A percentile compares a stretch with the other conserved stretches of the same genome.
phyloP scores from a whole-genome alignment of 2,797 vertebrate genomes.

The Peromyscus nudipes region DNA sequence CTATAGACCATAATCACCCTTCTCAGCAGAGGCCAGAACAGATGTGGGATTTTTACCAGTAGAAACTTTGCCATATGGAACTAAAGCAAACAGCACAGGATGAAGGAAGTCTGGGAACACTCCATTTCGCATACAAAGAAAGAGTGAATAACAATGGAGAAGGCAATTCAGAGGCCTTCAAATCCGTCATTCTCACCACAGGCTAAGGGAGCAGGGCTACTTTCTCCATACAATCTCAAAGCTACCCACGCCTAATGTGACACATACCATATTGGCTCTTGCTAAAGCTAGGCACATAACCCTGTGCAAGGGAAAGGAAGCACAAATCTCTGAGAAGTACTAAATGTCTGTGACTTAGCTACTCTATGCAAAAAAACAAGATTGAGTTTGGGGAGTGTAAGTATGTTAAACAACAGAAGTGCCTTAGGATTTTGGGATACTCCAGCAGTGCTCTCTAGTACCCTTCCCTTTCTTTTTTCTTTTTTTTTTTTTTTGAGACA shows the following conservation, averaged over 20 bases:
- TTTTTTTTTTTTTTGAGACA: too few relatives aligned
- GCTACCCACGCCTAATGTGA: neutral
- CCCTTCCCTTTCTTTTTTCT: neutral
- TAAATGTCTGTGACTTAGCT: neutral
- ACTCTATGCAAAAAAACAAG: neutral
- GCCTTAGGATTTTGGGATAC: too few relatives aligned
- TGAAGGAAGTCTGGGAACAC: neutral
- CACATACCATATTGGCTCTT: neutral
- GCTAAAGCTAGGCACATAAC: neutral
- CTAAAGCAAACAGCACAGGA: neutral
- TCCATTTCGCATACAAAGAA: neutral
- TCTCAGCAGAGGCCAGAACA: neutral
- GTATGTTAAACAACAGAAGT: neutral
- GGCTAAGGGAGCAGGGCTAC: neutral
- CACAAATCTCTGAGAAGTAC: neutral
- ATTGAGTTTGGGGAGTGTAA: neutral
- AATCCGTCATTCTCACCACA: neutral
- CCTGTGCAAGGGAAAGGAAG: neutral
- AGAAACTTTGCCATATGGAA: neutral
- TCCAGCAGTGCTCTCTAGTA: neutral
- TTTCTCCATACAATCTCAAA: neutral
- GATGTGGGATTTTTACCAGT: neutral
- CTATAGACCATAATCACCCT: neutral
- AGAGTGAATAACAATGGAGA: neutral
- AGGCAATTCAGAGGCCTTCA: neutral